phyloP scores from a whole-genome alignment of 2,797 vertebrate species.

The Crocidura indochinensis region DNA sequence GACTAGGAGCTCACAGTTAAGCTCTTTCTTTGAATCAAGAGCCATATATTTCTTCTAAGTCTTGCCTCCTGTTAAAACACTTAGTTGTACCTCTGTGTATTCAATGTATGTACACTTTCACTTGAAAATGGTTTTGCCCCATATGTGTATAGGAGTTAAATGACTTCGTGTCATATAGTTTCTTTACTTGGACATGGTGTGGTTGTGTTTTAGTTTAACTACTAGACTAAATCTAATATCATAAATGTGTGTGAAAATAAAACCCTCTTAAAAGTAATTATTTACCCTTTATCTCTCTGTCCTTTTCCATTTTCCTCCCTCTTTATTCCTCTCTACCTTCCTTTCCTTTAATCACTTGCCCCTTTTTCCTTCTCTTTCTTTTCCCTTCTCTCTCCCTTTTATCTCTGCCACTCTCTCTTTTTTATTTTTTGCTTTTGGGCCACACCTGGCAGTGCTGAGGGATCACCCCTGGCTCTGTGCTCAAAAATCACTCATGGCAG shows the following conservation, averaged over 20 bases:
- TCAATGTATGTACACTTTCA: constrained; percentile 14
- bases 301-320: neutral
- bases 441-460: neutral
- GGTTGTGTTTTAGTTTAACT: constrained; percentile 31
- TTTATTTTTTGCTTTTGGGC: too few relatives aligned
- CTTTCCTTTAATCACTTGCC: neutral
- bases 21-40: constrained; percentile 48
- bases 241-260: constrained; percentile 24
- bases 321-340: neutral
- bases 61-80: neutral
- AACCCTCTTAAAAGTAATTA: neutral
- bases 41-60: constrained; percentile 49
- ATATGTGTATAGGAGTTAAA: neutral
- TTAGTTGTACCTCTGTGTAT: constrained; percentile 31
- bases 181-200: constrained; percentile 1
- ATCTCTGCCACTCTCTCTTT: too few relatives aligned
- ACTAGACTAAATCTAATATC: constrained; percentile 41
- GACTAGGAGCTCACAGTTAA: neutral
- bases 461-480: too few relatives aligned
- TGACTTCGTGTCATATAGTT: constrained; percentile 4
- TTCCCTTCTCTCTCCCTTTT: neutral
- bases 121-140: constrained; percentile 34
- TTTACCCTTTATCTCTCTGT: too few relatives aligned
- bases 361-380: neutral
- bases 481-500: too few relatives aligned